Percentiles rank a stretch among this genome's conserved stretches.
phyloP scores from a whole-genome alignment of 2,113 vertebrate genomes.

The Formicarius rufipectus region DNA sequence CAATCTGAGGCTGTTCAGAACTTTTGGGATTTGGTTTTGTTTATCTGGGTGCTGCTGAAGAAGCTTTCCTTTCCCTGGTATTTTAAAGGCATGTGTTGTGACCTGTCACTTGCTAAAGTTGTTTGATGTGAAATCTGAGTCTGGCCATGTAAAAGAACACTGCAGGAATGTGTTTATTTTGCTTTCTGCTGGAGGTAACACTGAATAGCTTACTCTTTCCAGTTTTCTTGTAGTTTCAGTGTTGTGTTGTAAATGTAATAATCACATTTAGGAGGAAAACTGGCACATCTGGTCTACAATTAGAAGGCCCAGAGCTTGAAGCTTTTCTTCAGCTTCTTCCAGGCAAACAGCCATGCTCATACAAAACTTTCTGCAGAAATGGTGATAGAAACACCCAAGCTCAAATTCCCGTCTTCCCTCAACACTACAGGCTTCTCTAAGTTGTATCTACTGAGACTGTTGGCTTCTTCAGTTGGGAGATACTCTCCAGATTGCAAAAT shows the following conservation, averaged over 20 bases:
- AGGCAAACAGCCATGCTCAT: neutral
- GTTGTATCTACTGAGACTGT: neutral
- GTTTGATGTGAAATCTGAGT: constrained; percentile 23
- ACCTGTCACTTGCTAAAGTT: constrained; percentile 4
- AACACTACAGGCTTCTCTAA: neutral
- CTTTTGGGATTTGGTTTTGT: neutral
- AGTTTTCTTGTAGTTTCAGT: neutral
- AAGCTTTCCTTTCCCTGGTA: constrained; percentile 7
- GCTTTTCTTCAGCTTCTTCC: neutral
- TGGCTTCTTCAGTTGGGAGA: neutral
- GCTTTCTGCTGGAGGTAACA: constrained; percentile 11
- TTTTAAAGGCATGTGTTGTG: neutral
- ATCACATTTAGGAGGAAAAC: neutral
- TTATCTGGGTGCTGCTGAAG: neutral
- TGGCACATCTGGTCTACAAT: neutral
- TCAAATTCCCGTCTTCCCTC: neutral
- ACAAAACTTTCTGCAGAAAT: neutral
- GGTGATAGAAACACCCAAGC: neutral
- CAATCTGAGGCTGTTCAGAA: neutral
- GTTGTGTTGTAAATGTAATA: neutral
- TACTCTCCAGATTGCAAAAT: neutral
- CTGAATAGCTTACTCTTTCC: neutral
- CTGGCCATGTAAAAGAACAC: neutral
- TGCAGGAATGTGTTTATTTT: constrained; percentile 27
- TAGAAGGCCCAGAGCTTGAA: neutral